These are phyloP conservation scores for Notarius quadriscutis DNA, from an alignment of 2,113 vertebrate genomes.

Conservation along the genomic window DNA sequence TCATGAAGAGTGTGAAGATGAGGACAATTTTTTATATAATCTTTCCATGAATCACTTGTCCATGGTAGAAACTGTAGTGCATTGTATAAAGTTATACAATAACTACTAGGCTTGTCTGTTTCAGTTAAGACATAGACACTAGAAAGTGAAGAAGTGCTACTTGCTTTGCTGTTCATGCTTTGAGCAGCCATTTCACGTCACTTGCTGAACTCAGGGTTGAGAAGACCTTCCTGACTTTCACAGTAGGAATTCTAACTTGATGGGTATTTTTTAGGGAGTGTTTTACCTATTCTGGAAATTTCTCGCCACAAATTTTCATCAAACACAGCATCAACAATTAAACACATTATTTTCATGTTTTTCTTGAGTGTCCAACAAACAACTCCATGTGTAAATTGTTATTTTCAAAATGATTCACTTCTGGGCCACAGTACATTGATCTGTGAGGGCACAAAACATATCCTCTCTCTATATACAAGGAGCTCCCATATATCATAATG, in stretches of 20 bases:
- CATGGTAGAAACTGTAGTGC: neutral
- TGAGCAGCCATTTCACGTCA: neutral
- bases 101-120: neutral
- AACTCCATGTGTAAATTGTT: neutral
- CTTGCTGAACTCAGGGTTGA: neutral
- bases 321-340: neutral
- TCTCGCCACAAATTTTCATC: neutral
- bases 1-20: neutral
- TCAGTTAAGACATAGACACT: neutral
- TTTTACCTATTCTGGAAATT: neutral
- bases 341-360: neutral
- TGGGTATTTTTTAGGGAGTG: neutral
- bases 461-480: neutral
- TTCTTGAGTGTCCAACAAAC: neutral
- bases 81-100: neutral
- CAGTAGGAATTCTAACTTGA: neutral
- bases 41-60: neutral
- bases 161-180: neutral
- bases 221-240: neutral
- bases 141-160: neutral
- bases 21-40: neutral
- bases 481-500: neutral
- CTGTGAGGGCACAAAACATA: neutral
- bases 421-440: neutral
- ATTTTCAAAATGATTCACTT: neutral